Base-by-base conservation (phyloP, 2,113 vertebrate genomes). In the Nannobrachium achirus region DNA sequence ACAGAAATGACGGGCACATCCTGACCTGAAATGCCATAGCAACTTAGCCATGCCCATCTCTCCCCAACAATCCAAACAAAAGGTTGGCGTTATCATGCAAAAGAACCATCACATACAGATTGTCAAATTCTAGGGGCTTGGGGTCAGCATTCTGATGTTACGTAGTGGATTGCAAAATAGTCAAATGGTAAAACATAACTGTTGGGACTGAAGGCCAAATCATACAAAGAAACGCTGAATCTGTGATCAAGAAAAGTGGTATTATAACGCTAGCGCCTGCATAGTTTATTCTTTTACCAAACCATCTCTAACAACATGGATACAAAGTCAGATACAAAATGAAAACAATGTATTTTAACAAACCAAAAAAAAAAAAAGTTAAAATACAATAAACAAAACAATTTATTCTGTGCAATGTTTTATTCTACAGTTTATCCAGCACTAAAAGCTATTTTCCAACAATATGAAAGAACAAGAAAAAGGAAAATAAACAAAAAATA, bases 221-320 rank as follows among this genome's bases (percentile, higher is more conserved):
- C 56, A 61, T 50, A 53, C 56, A 66, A 71, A 67, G 19, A 49
- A 63, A 61, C 33, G 2, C 7, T 50, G 53, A 56, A 56, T 69
- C 42, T 33, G 70, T 55, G 66, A 77, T 33, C 74, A 80, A 78
- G 59, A 9, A 71, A 48, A 80, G 56, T 20, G 50, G 48, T 52
- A 20, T 49, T 19, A 62, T 58, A 65, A 84, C 72, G 78, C 68
- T 64, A 79, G 68, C 57, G 60, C 86, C 90, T 90, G 87, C 86
- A 89, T 89, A 87, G 88, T 91, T 90, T 68, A 87, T 88, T 88
- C 68, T 86, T 73, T 66, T 85, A 76, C 78, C 69, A 87, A 86
- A 80, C 71, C 77, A 76, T 71, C 66, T 71, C 61, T 76, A 60
- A 85, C 76, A 82, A 80, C 69, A 84, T 69, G 49, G 56, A 83